Percentiles rank a stretch among this genome's conserved stretches.
Evolutionary conservation across 1,140 invertebrate genomes (phyloP).

Genomic region (Acyrthosiphon pisum): DNA sequence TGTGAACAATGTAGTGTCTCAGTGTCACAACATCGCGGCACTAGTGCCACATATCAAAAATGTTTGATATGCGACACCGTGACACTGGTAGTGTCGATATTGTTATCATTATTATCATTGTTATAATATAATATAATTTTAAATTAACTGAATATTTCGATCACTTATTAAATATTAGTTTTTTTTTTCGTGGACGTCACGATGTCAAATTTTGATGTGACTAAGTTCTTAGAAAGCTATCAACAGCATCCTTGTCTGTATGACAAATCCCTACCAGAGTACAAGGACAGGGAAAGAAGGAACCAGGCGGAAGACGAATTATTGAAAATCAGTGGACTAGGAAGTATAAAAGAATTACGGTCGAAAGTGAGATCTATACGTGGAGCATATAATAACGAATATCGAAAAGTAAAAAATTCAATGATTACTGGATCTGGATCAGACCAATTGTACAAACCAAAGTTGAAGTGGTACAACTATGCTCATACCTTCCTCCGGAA

Average conservation of each 20-base stretch:
- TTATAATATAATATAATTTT: too few relatives aligned
- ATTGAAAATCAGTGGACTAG: neutral
- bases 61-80: too few relatives aligned
- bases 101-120: too few relatives aligned
- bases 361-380: neutral
- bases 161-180: too few relatives aligned
- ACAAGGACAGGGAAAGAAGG: neutral
- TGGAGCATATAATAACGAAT: neutral
- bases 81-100: too few relatives aligned
- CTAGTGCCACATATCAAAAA: too few relatives aligned
- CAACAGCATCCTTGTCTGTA: neutral
- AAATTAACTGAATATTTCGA: too few relatives aligned
- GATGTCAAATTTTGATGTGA: too few relatives aligned
- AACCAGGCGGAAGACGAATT: neutral
- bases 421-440: neutral
- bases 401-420: neutral
- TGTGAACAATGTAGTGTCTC: too few relatives aligned
- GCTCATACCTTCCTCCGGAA: neutral
- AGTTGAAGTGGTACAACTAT: neutral
- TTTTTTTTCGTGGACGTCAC: too few relatives aligned
- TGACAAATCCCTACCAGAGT: neutral
- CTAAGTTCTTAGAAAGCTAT: neutral
- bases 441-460: neutral
- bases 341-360: neutral
- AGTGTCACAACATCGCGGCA: too few relatives aligned